A percentile compares a stretch with the other conserved stretches of the same genome.
Evolutionary conservation across 2,888 invertebrate species (phyloP).

Genomic region (Lasioglossum zephyrum): DNA sequence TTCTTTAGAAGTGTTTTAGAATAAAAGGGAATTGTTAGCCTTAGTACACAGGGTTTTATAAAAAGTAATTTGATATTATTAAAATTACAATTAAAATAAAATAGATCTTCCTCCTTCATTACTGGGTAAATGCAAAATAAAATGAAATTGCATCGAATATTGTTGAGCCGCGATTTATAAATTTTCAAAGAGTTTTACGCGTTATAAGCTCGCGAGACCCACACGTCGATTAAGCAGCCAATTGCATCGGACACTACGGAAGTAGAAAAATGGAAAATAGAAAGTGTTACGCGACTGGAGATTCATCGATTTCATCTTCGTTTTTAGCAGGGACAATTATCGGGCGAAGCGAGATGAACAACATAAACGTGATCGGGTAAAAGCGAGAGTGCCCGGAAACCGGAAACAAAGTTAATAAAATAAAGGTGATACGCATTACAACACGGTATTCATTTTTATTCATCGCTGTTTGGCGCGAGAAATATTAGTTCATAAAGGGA

Average conservation of each 20-base stretch:
- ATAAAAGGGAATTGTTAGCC: background rate
- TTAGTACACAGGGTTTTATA: background rate
- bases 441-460: background rate
- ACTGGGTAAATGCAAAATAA: background rate
- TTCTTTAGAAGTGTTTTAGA: background rate
- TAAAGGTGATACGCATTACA: background rate
- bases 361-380: background rate
- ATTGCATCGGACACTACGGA: background rate
- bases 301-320: background rate
- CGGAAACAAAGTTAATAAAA: background rate
- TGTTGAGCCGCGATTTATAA: background rate
- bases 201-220: background rate
- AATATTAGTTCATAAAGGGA: background rate
- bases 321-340: background rate
- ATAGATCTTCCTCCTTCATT: no score
- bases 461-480: background rate
- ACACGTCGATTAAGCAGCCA: background rate
- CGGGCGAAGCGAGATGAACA: background rate
- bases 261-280: background rate
- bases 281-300: background rate
- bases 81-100: background rate
- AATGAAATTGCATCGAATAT: background rate
- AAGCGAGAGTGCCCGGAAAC: background rate
- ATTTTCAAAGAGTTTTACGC: background rate
- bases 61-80: background rate